Evolutionary conservation across 1,140 invertebrate species (phyloP).

Genomic region (Conus betulinus): DNA sequence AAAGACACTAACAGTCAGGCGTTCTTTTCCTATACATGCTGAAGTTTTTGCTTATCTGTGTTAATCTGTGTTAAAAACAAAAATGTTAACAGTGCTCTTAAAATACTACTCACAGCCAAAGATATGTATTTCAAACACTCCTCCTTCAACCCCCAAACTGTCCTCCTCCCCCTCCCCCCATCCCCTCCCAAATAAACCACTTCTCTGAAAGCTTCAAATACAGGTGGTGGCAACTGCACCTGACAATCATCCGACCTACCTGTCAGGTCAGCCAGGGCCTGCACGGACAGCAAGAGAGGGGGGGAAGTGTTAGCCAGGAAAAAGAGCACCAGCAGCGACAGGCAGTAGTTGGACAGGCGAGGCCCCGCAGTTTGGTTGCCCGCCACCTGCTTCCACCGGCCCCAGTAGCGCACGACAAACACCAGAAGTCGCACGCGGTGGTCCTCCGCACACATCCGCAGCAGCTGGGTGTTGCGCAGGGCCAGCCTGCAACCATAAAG

Average conservation of each 20-base stretch:
- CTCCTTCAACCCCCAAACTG: background rate
- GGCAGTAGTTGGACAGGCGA: slow-evolving; percentile 63
- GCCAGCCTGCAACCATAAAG: slow-evolving; percentile 51
- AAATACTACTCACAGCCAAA: too few species aligned
- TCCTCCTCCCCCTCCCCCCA: background rate
- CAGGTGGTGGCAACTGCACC: background rate
- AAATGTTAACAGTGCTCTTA: too few species aligned
- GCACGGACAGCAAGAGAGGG: slow-evolving; percentile 51
- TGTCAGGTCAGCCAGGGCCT: slow-evolving; percentile 49
- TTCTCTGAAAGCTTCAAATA: background rate
- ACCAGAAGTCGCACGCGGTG: slow-evolving; percentile 58
- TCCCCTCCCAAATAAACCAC: background rate
- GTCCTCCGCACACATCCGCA: slow-evolving; percentile 58
- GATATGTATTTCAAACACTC: too few species aligned
- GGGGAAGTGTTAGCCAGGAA: slow-evolving; percentile 60
- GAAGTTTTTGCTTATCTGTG: too few species aligned
- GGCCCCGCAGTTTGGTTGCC: slow-evolving; percentile 52
- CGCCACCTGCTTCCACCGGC: slow-evolving; percentile 55
- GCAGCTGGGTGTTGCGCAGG: slow-evolving; percentile 60
- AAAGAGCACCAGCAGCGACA: slow-evolving; percentile 61
- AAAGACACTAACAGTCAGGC: too few species aligned
- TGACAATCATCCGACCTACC: slow-evolving; percentile 38
- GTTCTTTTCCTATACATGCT: too few species aligned
- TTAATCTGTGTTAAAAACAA: too few species aligned
- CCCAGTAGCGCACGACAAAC: slow-evolving; percentile 65